phyloP scores from a whole-genome alignment of 2,797 vertebrate species.

The Acanthurus tractus region DNA sequence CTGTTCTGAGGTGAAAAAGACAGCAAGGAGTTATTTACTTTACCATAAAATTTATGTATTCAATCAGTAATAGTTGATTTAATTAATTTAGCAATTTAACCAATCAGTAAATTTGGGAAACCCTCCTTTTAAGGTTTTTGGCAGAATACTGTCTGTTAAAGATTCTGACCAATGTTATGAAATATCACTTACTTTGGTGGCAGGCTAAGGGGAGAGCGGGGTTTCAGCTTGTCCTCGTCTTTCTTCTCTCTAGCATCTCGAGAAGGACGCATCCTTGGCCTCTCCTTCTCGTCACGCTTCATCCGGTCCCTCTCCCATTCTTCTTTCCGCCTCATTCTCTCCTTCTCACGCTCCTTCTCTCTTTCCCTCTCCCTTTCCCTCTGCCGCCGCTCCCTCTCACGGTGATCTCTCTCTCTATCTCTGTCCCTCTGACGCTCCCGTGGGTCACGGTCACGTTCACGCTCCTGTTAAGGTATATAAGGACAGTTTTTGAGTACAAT shows the following conservation, averaged over 20 bases:
- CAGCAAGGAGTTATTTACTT: too few relatives aligned
- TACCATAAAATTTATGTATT: too few relatives aligned
- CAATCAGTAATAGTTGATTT: too few relatives aligned
- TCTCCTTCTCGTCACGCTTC: conserved; percentile 87
- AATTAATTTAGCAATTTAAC: too few relatives aligned
- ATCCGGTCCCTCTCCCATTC: conserved; percentile 87
- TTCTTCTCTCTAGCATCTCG: conserved; percentile 90
- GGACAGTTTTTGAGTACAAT: not conserved
- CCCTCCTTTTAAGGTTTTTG: too few relatives aligned
- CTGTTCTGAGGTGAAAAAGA: too few relatives aligned
- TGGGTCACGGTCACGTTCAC: conserved; percentile 88
- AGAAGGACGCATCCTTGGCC: conserved; percentile 79
- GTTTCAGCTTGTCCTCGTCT: conserved; percentile 92
- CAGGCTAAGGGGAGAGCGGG: conserved; percentile 87
- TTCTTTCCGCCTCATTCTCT: conserved; percentile 90
- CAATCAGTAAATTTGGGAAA: too few relatives aligned
- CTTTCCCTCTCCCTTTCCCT: conserved; percentile 88
- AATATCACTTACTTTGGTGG: conserved; percentile 87
- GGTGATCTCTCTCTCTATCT: conserved; percentile 92
- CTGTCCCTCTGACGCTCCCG: conserved; percentile 89
- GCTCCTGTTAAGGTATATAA: conserved; percentile 79
- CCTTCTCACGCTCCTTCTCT: conserved; percentile 91
- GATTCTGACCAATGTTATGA: too few relatives aligned
- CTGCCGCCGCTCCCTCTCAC: conserved; percentile 90
- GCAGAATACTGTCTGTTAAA: too few relatives aligned